These are phyloP conservation scores for Chymomyza caudatula DNA, from an alignment of 2,888 invertebrate species.

Conservation along the genomic window DNA sequence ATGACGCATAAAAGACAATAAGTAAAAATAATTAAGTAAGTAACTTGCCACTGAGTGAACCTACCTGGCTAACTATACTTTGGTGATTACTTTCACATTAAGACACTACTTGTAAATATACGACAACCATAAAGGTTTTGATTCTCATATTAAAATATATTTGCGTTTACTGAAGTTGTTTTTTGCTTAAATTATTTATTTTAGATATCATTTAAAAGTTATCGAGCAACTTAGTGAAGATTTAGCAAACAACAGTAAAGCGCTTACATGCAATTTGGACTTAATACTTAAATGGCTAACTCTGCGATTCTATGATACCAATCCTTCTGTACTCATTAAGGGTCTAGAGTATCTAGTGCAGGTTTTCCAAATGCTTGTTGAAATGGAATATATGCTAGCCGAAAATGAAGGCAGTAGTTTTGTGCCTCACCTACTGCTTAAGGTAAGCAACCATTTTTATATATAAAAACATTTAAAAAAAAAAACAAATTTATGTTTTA, in stretches of 20 bases:
- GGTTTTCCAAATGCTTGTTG: constrained; percentile 89
- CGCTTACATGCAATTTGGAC: constrained; percentile 93
- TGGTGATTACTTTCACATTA: too few species aligned
- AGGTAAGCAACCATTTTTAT: constrained; percentile 81
- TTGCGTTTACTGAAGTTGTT: not conserved
- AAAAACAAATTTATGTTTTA: constrained; percentile 12
- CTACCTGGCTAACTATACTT: too few species aligned
- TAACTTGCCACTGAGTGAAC: too few species aligned
- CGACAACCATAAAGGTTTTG: too few species aligned
- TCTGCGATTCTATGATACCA: constrained; percentile 97
- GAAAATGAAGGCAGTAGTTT: constrained; percentile 96
- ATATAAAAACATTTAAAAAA: not conserved
- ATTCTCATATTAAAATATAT: not conserved
- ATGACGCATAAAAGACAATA: too few species aligned
- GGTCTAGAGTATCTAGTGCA: constrained; percentile 93
- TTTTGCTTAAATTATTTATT: constrained; percentile 11
- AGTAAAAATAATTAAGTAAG: too few species aligned
- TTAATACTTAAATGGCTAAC: constrained; percentile 97
- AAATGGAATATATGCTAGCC: constrained; percentile 89
- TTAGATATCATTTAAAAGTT: constrained; percentile 95
- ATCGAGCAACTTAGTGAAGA: constrained; percentile 93
- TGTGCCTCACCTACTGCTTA: constrained; percentile 95
- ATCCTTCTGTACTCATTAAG: constrained; percentile 96
- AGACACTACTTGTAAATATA: too few species aligned
- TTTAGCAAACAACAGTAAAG: constrained; percentile 86